Evolutionary conservation across 2,888 invertebrate species (phyloP), one percentile per base, ranked within the genome.

Genomic region (Leucoptera coffeella): DNA sequence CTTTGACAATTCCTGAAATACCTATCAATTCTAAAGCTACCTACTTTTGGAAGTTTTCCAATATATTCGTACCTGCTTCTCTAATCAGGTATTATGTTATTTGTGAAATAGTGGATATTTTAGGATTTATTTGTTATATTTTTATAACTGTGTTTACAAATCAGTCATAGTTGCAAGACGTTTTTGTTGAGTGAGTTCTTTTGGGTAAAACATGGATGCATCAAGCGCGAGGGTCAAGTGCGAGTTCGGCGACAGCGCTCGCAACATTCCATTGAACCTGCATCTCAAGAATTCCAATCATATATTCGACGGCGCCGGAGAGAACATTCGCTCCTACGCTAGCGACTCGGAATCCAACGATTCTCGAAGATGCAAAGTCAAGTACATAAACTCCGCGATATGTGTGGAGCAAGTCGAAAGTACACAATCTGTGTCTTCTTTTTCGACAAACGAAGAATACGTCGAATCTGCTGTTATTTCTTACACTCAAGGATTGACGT

Each of bases 351-450:
- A 69, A 33, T 67, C 65, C 0, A 28, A 47, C 12, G 52, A 40
- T 1, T 64, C 65, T 2, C 45, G 49, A 24, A 57, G 59, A 28
- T 62, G 60, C 40, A 65, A 54, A 39, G 60, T 62, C 4, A 67
- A 75, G 30, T 75, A 74, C 38, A 72, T 78, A 27, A 78, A 78
- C 42, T 71, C 78, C 1, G 77, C 79, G 4, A 77, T 78, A 34
- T 77, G 67, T 33, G 62, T 77, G 2, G 78, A 78, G 41, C 57
- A 62, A 1, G 49, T 71, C 1, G 57, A 64, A 30, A 38, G 56
- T 2, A 50, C 61, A 19, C 65, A 50, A 28, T 67, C 69, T 1
- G 61, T 54, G 32, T 60, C 59, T 27, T 65, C 64, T 28, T n/a
- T n/a, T n/a, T n/a, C n/a, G n/a, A n/a, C n/a, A n/a, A 57, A 0